Base-by-base conservation (phyloP, 2,888 invertebrate species). In the Euzetes globulus region DNA sequence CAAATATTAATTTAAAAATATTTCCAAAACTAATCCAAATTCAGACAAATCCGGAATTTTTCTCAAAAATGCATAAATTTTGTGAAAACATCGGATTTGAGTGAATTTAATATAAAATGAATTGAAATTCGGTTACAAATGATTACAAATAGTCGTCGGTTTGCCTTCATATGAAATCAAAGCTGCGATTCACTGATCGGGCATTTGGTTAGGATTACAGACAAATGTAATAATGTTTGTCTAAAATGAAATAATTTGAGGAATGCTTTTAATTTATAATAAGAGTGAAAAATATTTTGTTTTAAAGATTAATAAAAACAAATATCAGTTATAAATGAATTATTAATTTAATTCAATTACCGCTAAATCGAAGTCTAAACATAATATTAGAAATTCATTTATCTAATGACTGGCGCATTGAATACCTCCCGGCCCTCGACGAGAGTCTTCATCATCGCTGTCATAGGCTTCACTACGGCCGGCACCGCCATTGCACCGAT, bases 351-450 rank as follows among this genome's bases (percentile, higher is more conserved):
- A 5, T 27, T 5, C 7, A 58, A 58, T 58, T 58, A 58, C 2
- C 22, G 15, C 58, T 58, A 25, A 58, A 58, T 58, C 58, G 17
- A 58, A 58, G 9, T 25, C 22, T 58, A 58, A 58, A n/a, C 1
- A 13, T 25, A 25, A 25, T 58, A 58, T 25, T 25, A 22, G 25
- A 22, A 25, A 25, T 58, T 25, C 58, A 58, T 15, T 25, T 58
- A 27, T 72, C 77, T 83, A 91, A 85, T 91, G 91, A 82, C 90
- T 89, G 80, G 91, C 89, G 84, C 92, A 92, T 83, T 91, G 91
- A 79, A 92, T 88, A 75, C 88, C 86, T 17, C 63, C 63, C 71
- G 87, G 86, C 71, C 86, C 83, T 78, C 86, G 86, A 17, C 79
- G 80, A 25, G 80, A 82, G 80, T 88, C 89, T 65, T 87, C 87